phyloP scores from a whole-genome alignment of 2,888 invertebrate species.

The Rosalia funebris region DNA sequence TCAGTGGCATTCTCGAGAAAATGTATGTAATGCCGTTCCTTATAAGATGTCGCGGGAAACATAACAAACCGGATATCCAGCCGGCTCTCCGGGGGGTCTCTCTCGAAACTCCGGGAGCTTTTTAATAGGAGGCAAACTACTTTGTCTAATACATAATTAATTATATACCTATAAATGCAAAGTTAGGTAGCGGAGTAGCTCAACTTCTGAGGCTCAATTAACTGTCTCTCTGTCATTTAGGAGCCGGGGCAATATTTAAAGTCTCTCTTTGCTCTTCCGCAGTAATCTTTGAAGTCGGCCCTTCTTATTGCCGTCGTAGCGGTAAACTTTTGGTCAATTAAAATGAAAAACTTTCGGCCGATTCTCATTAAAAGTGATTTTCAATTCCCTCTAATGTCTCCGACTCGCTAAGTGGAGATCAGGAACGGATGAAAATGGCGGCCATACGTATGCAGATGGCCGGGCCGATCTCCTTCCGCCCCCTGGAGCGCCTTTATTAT shows the following conservation, averaged over 20 bases:
- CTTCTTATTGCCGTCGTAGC: conserved; percentile 35
- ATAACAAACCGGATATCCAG: conserved; percentile 31
- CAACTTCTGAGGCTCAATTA: conserved; percentile 30
- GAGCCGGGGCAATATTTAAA: conserved; percentile 29
- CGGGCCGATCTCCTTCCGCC: conserved; percentile 3
- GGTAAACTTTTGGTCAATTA: conserved; percentile 37
- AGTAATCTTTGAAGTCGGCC: conserved; percentile 31
- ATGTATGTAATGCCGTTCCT: no score
- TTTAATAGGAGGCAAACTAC: conserved; percentile 21
- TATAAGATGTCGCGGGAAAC: conserved; percentile 24
- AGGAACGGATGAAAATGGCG: conserved; percentile 30
- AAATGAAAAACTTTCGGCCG: conserved; percentile 43
- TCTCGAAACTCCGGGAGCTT: not conserved
- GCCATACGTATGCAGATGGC: conserved; percentile 42
- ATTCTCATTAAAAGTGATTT: conserved; percentile 47
- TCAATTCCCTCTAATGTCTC: conserved; percentile 43
- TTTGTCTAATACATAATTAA: conserved; percentile 32
- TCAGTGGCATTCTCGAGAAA: no score
- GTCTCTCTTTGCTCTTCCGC: conserved; percentile 20
- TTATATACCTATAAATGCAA: conserved; percentile 34
- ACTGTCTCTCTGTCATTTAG: conserved; percentile 28
- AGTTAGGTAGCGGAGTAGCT: conserved; percentile 23
- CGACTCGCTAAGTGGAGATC: conserved; percentile 37
- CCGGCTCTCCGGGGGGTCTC: conserved; percentile 1
- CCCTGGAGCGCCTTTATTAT: conserved; percentile 10